Evolutionary conservation across 30 jellyfish, hydroid and myxozoan genomes (phyloP), one percentile per base, ranked within the genome.

Genomic region (Turritopsis rubra): DNA sequence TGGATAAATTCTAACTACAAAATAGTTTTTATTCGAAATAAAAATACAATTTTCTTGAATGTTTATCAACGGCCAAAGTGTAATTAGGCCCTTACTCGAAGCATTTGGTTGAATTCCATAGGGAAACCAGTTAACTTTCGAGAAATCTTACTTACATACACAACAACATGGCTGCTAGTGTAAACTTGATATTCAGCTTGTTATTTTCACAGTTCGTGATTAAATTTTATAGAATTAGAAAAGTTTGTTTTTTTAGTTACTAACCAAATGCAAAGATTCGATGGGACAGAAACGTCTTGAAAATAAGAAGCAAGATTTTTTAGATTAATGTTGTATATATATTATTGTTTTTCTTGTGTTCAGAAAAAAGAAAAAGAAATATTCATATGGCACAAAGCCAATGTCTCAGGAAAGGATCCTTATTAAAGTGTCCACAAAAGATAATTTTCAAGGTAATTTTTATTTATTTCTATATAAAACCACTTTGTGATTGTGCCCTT

Each of bases 391-490:
- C 85, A 26, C 85, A 24, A 77, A 60, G 53, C 73, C 79, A 80
- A 29, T 60, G 7, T 26, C 54, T 83, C 20, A 85, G 75, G 90
- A 88, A 88, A 81, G 98, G 98, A 41, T 81, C 77, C 75, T 75
- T 92, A 29, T 83, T 92, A 54, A 92, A 92, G 72, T 92, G 98
- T 78, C 98, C 98, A 28, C 98, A 92, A 53, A 92, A 92, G 71
- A 95, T 92, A 25, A 79, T 90, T 27, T 91, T 91, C 87, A 91
- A 91, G 92, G 97, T 91, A 75, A 70, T 88, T 81, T 21, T 82
- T 28, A 1, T 74, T 41, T 41, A 13, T 41, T 41, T 41, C 13
- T 13, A 41, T 13, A 41, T 41, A 3, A 41, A 41, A 3, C n/a
- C n/a, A n/a, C n/a, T n/a, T n/a, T n/a, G n/a, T n/a, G n/a, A n/a